Base-by-base conservation (phyloP, 2,888 invertebrate genomes). In the Cenopis cana region DNA sequence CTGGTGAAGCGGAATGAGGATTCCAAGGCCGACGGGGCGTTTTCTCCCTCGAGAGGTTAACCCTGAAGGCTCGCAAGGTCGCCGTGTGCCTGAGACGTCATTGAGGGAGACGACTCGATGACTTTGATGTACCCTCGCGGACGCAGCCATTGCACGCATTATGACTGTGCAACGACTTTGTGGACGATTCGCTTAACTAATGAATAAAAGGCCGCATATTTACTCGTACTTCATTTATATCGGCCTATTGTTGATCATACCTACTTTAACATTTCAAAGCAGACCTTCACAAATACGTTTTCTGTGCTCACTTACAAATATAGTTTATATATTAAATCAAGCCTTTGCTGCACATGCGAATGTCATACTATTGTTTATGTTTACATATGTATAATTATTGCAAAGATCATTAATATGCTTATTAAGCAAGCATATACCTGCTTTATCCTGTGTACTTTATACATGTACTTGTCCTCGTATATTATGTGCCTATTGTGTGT, bases 1-100 rank as follows among this genome's bases (percentile, higher is more conserved):
- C 85, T 86, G 87, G 87, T 86, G 88, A 83, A 82, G 78, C 81
- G 81, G 80, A 81, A 79, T 79, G 79, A 78, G 84, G 83, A 82
- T 83, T 85, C 83, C 83, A 82, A 87, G 86, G 85, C 82, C 84
- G 78, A 81, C 77, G 78, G 78, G 82, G 81, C 85, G 83, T 85
- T 86, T 85, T 86, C 82, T n/a, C 84, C 85, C 81, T 84, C 83
- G 83, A 85, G 86, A 87, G 83, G 87, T 86, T 88, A 86, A 88
- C 86, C 87, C 86, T 86, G 87, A 85, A 83, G 84, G 81, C 78
- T 76, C 82, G 83, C 86, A 89, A 89, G 89, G 89, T 88, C 88
- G 85, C 84, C 88, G 81, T 80, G 86, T 85, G 85, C 84, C 84
- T 81, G 83, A 83, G 83, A 81, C 83, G 89, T 83, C 86, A 87